These are phyloP conservation scores for Pinna nobilis DNA, from an alignment of 1,140 invertebrate genomes.

Conservation along the genomic window DNA sequence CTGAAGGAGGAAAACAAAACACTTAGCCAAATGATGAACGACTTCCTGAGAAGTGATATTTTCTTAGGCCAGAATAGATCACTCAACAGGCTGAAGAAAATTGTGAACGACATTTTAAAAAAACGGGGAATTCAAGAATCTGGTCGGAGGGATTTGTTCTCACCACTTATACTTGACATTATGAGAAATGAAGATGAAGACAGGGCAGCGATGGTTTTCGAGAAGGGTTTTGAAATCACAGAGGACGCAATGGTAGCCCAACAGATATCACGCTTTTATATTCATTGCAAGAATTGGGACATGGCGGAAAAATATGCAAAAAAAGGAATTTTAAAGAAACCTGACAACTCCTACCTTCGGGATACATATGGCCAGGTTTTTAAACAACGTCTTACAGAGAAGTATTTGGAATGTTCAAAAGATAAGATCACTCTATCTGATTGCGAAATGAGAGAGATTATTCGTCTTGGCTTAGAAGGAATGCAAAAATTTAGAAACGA, in stretches of 20 bases:
- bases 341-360: conserved; percentile 53
- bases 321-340: conserved; percentile 33
- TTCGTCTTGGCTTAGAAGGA: conserved; percentile 32
- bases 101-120: conserved; percentile 48
- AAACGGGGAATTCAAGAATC: conserved; percentile 35
- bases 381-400: conserved; percentile 36
- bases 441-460: conserved; percentile 12
- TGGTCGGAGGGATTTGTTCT: conserved; percentile 41
- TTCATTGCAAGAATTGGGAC: conserved; percentile 48
- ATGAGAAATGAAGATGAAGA: conserved; percentile 38
- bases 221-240: conserved; percentile 39
- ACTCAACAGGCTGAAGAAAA: conserved; percentile 28
- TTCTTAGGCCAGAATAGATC: conserved; percentile 15
- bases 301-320: conserved; percentile 44
- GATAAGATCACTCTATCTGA: neutral
- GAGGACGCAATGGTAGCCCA: conserved; percentile 53
- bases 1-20: neutral
- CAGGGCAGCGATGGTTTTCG: conserved; percentile 36
- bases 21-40: conserved; percentile 34
- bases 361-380: conserved; percentile 56
- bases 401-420: conserved; percentile 31
- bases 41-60: conserved; percentile 31
- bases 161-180: conserved; percentile 42
- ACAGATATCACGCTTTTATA: conserved; percentile 51
- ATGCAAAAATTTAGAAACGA: conserved; percentile 42